Percentiles rank a stretch among this genome's conserved stretches.
Conservation (phyloP, 2,888 invertebrate species). For the Cephalotes varians region DNA sequence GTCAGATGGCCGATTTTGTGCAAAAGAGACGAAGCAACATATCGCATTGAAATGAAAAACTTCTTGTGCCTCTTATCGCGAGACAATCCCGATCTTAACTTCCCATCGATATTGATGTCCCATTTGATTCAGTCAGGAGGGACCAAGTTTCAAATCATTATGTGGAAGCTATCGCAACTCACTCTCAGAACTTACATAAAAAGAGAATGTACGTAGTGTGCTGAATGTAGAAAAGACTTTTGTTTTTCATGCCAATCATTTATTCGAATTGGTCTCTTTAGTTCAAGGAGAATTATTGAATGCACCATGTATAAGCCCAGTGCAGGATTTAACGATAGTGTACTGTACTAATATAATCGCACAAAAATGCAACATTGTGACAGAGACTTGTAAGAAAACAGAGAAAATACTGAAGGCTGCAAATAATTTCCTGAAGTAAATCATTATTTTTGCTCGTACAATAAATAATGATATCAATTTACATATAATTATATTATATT, state of each 20-base stretch:
- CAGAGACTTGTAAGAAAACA: not conserved
- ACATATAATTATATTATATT: conserved; percentile 3
- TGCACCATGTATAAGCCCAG: conserved; percentile 26
- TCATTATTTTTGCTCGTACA: not conserved
- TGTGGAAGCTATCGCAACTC: conserved; percentile 81
- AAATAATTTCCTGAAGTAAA: conserved; percentile 51
- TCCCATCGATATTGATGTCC: conserved; percentile 80
- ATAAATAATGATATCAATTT: not conserved
- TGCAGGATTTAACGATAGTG: conserved; percentile 10
- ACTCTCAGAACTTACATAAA: conserved; percentile 69
- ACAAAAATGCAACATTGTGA: conserved; percentile 1
- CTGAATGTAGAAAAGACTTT: not conserved
- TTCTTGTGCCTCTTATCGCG: conserved; percentile 51
- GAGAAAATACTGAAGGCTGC: not conserved
- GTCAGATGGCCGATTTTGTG: conserved; percentile 58
- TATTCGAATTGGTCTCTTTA: conserved; percentile 20
- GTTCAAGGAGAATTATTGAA: conserved; percentile 43
- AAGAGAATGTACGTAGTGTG: conserved; percentile 45
- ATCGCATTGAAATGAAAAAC: conserved; percentile 52
- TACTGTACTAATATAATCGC: conserved; percentile 50
- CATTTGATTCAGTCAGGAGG: conserved; percentile 80
- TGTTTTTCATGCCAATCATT: not conserved
- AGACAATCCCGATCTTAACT: conserved; percentile 72
- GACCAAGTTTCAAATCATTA: conserved; percentile 78
- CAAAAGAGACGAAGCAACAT: conserved; percentile 56